Percentiles rank a stretch among this genome's conserved stretches.
Conservation (phyloP, 2,888 invertebrate genomes). For the Microctonus hyperodae region DNA sequence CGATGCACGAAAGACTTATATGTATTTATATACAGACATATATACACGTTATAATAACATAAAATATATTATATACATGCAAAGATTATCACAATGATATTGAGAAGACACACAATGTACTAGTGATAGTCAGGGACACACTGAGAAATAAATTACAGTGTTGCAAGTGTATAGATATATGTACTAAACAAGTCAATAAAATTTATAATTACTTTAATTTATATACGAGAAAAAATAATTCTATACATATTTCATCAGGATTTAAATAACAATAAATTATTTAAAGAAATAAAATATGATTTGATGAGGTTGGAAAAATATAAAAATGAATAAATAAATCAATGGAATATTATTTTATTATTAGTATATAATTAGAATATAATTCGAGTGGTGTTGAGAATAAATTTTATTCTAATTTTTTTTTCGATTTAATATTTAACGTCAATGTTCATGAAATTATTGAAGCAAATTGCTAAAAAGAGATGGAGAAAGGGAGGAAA, state of each 20-base stretch:
- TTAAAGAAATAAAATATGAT: background rate
- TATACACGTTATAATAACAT: background rate
- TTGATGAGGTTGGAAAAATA: background rate
- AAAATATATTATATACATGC: background rate
- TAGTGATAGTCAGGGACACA: background rate
- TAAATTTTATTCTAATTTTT: background rate
- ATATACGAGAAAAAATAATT: background rate
- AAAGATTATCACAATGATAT: background rate
- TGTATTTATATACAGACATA: no score
- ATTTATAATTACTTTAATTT: background rate
- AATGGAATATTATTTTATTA: background rate
- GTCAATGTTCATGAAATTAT: background rate
- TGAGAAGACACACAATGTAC: background rate
- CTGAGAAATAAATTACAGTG: background rate
- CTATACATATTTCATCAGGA: background rate
- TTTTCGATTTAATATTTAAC: background rate
- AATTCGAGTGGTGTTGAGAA: no score
- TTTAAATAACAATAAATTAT: background rate
- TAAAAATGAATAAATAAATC: background rate
- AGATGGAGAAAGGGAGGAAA: background rate
- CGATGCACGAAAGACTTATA: conserved; percentile 2
- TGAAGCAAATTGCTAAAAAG: background rate
- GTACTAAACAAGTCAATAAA: background rate
- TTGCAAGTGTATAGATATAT: background rate
- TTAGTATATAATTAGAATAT: no score